phyloP scores from a whole-genome alignment of 2,113 vertebrate species.

The Oxyruncus cristatus region DNA sequence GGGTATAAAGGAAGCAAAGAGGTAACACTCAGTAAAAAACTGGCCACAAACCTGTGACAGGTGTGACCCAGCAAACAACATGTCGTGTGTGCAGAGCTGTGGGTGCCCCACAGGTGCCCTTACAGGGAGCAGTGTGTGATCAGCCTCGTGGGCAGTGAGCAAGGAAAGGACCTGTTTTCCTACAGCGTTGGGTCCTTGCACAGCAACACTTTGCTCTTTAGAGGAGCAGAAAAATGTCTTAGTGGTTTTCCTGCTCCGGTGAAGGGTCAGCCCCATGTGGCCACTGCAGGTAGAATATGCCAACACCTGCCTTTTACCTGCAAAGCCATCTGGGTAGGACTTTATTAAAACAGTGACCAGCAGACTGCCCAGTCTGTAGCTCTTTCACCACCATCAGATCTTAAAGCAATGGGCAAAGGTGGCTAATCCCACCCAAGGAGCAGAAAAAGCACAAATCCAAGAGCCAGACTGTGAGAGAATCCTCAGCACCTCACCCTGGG shows the following conservation, averaged over 20 bases:
- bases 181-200: accelerated
- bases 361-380: neutral
- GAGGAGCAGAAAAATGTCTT: neutral
- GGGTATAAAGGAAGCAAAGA: neutral
- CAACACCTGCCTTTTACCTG: neutral
- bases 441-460: neutral
- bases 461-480: neutral
- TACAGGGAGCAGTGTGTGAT: neutral
- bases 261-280: neutral
- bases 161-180: neutral
- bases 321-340: neutral
- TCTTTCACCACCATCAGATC: neutral
- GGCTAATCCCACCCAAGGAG: neutral
- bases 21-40: neutral
- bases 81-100: neutral
- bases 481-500: neutral
- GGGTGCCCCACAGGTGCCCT: neutral
- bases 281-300: neutral
- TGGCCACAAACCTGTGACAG: neutral
- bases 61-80: neutral
- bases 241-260: neutral
- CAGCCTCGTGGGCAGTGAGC: accelerated
- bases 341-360: neutral
- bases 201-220: neutral
- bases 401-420: neutral